Evolutionary conservation across 2,888 invertebrate genomes (phyloP), one percentile per base, ranked within the genome.

Genomic region (Pogonocherus hispidulus): DNA sequence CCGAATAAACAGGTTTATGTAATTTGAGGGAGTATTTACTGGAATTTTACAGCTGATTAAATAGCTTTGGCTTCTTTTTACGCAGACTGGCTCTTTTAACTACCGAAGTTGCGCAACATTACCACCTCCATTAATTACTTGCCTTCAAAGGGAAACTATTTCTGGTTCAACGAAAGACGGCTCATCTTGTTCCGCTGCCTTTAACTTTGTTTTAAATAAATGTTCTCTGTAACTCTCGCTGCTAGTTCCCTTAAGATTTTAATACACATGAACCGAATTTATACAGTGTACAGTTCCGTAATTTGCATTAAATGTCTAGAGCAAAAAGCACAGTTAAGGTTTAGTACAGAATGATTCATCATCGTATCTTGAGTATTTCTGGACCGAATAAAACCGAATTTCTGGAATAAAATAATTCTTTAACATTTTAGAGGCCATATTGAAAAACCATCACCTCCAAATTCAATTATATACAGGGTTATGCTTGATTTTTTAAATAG

Each of bases 11-110:
- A 52, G 57, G 66, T 67, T 68, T 56, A 55, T 55, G 65, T 74
- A 60, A 72, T 68, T 66, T 59, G 56, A 55, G 46, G 59, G 66
- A 66, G 71, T 76, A 76, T 76, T 76, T 73, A 73, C 74, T 65
- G 72, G 68, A 71, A 76, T 76, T 76, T 75, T 75, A 75, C 75
- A 70, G 75, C 73, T 76, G 75, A 76, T 75, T 74, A 76, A 76
- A 74, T 70, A 66, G 69, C 75, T 75, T 76, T 66, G 70, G 72
- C 60, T 70, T 65, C 70, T 70, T 73, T 68, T 65, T 67, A 67
- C 69, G 11, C 57, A 22, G 57, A 22, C 57, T 44, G 59, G 64
- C 69, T 70, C 71, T 70, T 73, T 73, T 67, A 74, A 70, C 76
- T 76, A 64, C 57, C 71, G 64, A 74, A 74, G 69, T 73, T 72